A percentile compares a stretch with the other conserved stretches of the same genome.
These are phyloP conservation scores for Galbula dea DNA, from an alignment of 2,113 vertebrate species.

Conservation along the genomic window DNA sequence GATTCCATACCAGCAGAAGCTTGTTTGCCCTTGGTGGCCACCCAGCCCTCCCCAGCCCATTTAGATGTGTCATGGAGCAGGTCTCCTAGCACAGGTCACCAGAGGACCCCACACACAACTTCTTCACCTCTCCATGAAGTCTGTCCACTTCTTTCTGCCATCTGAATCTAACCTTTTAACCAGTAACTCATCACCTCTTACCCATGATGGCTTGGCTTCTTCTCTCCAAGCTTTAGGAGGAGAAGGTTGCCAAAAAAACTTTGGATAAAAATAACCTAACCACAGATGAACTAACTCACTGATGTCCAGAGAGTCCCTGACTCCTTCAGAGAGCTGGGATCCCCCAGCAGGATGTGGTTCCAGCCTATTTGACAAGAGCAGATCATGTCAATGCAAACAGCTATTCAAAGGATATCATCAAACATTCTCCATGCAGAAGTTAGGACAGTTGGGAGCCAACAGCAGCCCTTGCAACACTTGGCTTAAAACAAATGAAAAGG, in stretches of 20 bases:
- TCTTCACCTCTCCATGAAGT: background rate
- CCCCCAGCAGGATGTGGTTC: background rate
- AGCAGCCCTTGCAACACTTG: background rate
- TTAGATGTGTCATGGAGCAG: rapidly evolving
- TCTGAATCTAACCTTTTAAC: rapidly evolving
- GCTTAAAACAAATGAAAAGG: background rate
- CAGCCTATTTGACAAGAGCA: rapidly evolving
- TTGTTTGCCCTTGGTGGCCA: rapidly evolving
- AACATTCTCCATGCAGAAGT: background rate
- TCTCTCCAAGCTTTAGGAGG: background rate
- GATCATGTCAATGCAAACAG: background rate
- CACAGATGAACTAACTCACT: rapidly evolving
- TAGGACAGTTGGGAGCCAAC: background rate
- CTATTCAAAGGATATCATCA: background rate
- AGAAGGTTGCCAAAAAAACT: background rate
- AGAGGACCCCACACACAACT: rapidly evolving
- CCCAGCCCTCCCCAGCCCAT: background rate
- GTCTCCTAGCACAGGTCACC: background rate
- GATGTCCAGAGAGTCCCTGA: background rate
- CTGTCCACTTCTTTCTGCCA: rapidly evolving
- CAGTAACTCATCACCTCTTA: background rate
- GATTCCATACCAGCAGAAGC: background rate
- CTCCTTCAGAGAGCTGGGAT: rapidly evolving
- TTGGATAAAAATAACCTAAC: background rate
- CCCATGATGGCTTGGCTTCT: background rate